phyloP scores from a whole-genome alignment of 1,140 invertebrate species.

The Drosophila auraria region DNA sequence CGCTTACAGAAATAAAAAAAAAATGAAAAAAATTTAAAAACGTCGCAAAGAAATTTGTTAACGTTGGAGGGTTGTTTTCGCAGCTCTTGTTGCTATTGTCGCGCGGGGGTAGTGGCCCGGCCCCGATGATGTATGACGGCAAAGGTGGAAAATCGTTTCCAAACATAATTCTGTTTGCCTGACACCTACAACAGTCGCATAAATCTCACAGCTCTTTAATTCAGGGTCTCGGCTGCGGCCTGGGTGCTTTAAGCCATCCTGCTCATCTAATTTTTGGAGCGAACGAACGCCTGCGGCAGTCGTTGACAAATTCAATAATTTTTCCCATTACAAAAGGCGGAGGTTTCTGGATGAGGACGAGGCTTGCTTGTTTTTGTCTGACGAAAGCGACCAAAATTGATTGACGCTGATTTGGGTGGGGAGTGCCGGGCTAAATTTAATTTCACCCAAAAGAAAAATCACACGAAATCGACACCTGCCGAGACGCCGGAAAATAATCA shows the following conservation, averaged over 20 bases:
- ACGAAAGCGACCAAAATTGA: constrained; percentile 73
- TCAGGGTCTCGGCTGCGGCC: background rate
- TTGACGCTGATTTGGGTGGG: constrained; percentile 70
- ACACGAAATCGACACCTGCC: constrained; percentile 78
- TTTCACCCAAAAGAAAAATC: constrained; percentile 54
- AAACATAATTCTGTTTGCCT: constrained; percentile 81
- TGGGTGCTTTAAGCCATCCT: constrained; percentile 49
- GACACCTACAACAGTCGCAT: constrained; percentile 73
- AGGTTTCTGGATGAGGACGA: constrained; percentile 10
- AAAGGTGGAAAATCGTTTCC: constrained; percentile 80
- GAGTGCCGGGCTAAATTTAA: constrained; percentile 71
- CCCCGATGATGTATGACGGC: constrained; percentile 77
- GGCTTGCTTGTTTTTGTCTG: constrained; percentile 75
- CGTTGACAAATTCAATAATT: constrained; percentile 85
- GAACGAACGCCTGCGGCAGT: constrained; percentile 59
- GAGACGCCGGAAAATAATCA: constrained; percentile 79
- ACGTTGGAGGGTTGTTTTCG: constrained; percentile 71
- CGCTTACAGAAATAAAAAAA: constrained; percentile 1
- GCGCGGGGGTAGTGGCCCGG: background rate
- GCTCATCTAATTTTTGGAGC: constrained; percentile 28
- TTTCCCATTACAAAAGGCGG: constrained; percentile 77
- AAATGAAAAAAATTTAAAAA: constrained; percentile 69
- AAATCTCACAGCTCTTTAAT: constrained; percentile 65
- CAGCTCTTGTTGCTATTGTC: constrained; percentile 23
- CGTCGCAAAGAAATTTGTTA: constrained; percentile 84